phyloP scores from a whole-genome alignment of 2,888 invertebrate species.

The Cerceris rybyensis region DNA sequence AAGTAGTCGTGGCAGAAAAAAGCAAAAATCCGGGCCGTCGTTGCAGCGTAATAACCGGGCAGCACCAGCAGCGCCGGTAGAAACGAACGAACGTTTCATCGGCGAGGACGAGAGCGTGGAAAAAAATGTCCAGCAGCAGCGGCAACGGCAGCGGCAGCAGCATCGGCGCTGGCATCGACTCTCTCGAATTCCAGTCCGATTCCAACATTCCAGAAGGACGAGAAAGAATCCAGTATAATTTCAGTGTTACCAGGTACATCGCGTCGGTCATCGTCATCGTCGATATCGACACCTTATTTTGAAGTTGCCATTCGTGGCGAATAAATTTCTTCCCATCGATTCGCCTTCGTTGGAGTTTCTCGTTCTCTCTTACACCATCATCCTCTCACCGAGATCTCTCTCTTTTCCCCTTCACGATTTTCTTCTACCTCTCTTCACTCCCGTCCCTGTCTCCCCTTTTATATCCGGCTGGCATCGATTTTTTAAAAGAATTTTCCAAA shows the following conservation, averaged over 20 bases:
- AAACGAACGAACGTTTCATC: conserved; percentile 8
- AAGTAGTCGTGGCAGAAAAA: conserved; percentile 47
- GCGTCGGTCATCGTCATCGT: conserved; percentile 22
- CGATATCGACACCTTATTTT: conserved; percentile 49
- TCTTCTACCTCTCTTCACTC: neutral
- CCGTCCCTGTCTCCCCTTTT: neutral
- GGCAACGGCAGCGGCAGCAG: conserved; percentile 34
- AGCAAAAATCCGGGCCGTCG: conserved; percentile 46
- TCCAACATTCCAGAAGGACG: conserved; percentile 53
- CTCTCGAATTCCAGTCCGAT: conserved; percentile 61
- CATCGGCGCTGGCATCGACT: conserved; percentile 39
- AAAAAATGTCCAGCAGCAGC: neutral
- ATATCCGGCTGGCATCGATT: conserved; percentile 1
- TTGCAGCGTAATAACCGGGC: conserved; percentile 55
- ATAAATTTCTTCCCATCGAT: conserved; percentile 58
- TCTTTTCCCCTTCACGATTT: neutral
- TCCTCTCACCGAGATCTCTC: neutral
- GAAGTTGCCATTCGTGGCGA: conserved; percentile 50
- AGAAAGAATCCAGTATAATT: conserved; percentile 61
- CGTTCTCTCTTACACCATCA: neutral
- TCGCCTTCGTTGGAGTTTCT: conserved; percentile 23
- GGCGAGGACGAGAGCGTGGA: neutral
- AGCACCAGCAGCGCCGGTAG: conserved; percentile 10
- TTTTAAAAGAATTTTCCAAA: conserved; percentile 11
- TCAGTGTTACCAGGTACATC: conserved; percentile 54